Conservation (phyloP, 1,140 invertebrate species). For the Drosophila mauritiana region DNA sequence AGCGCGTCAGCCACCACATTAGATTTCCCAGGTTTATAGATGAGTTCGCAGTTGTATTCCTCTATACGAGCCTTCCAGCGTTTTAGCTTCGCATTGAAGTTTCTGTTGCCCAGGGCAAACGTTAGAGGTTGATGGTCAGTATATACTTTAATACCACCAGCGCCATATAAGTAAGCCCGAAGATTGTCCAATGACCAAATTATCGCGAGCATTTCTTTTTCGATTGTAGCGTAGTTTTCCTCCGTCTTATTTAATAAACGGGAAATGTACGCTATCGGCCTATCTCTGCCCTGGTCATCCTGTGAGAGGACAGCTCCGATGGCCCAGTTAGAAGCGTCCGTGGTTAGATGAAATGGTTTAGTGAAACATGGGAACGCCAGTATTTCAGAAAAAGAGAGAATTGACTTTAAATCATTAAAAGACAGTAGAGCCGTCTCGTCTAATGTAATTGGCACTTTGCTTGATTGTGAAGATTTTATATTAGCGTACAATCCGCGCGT, state of each 20-base stretch:
- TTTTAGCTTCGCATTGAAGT: conserved; percentile 71
- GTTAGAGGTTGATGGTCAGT: conserved; percentile 79
- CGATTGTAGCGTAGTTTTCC: background rate
- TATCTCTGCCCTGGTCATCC: background rate
- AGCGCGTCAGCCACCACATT: conserved; percentile 39
- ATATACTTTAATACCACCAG: conserved; percentile 50
- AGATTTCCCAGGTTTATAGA: background rate
- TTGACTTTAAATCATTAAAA: background rate
- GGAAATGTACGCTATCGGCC: background rate
- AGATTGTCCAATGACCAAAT: conserved; percentile 84
- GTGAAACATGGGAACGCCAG: background rate
- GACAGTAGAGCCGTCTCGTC: background rate
- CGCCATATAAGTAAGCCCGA: conserved; percentile 64
- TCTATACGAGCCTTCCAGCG: conserved; percentile 27
- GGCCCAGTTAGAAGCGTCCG: background rate
- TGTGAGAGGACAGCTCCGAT: background rate
- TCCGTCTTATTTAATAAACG: background rate
- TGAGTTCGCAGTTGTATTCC: conserved; percentile 53
- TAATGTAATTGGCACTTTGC: background rate
- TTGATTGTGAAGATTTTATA: background rate
- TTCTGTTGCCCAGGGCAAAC: conserved; percentile 81
- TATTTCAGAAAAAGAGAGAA: background rate
- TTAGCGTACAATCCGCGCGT: no score
- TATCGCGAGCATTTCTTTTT: background rate
- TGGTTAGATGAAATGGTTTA: background rate